Evolutionary conservation across 1,140 invertebrate species (phyloP), one percentile per base, ranked within the genome.

Genomic region (Drosophila pseudoobscura): DNA sequence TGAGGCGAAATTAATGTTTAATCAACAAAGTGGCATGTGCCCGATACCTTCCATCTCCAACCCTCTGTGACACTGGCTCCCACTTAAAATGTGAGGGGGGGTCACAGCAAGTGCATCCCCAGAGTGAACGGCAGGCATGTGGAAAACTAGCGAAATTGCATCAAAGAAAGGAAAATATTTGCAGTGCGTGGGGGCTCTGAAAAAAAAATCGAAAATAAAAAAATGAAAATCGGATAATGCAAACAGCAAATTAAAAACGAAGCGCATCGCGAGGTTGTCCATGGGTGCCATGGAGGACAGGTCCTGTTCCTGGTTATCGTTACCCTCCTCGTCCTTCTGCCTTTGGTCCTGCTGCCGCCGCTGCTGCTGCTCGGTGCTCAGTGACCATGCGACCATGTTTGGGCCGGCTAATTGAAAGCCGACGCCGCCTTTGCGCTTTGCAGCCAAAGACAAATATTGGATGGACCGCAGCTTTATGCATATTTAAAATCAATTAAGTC

Each of bases 401-500:
- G 58, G 65, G 45, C 47, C 58, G 72, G 35, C 83, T 88, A 88
- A 88, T 88, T 88, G 79, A 76, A 83, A 83, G 83, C 77, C 46
- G 69, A 62, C 43, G 71, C 70, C 71, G 66, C 71, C 65, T 70
- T 77, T 77, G 35, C 35, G 35, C 35, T 39, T 39, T 39, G 35
- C 66, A 69, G 71, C 59, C 83, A 88, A 88, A 88, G 83, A 80
- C 89, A 90, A 90, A 90, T 90, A 90, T 90, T 90, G 85, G 71
- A 78, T 79, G 69, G 78, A 74, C 58, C 76, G 61, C 82, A 80
- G 77, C 75, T 90, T 90, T 90, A 90, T 91, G 82, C 89, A 91
- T 91, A 89, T 91, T 91, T 91, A 91, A 91, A 91, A 91, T 90
- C 89, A 91, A 91, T 91, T 89, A 89, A 89, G 80, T 91, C 87